Evolutionary conservation across 1,140 invertebrate genomes (phyloP).

Genomic region (Hyles vespertilio): DNA sequence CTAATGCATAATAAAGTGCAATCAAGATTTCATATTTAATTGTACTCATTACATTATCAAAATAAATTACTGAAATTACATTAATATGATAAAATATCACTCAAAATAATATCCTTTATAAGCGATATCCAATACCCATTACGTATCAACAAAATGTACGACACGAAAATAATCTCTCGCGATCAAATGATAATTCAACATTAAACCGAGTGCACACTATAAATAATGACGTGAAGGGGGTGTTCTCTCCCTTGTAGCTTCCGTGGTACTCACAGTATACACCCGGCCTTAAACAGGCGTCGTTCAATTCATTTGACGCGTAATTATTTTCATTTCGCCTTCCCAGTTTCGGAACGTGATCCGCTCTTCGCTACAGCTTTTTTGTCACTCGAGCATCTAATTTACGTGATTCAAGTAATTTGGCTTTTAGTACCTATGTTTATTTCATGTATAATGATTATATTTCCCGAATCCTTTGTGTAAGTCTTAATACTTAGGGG

Average conservation of each 20-base stretch:
- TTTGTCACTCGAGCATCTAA: constrained; percentile 29
- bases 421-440: constrained; percentile 13
- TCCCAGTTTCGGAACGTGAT: constrained; percentile 35
- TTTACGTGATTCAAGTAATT: constrained; percentile 47
- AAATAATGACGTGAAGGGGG: not conserved
- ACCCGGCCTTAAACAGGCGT: constrained; percentile 39
- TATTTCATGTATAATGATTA: no score
- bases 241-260: no score
- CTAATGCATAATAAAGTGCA: no score
- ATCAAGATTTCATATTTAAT: no score
- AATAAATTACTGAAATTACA: not conserved
- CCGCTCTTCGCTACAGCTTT: constrained; percentile 16
- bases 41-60: no score
- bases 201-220: not conserved
- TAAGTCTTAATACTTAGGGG: no score
- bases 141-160: no score
- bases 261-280: not conserved
- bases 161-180: no score
- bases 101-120: no score
- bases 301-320: constrained; percentile 51
- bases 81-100: not conserved
- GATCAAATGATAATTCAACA: no score
- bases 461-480: no score
- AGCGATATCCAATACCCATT: no score
- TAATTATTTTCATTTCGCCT: constrained; percentile 46